phyloP scores from a whole-genome alignment of 2,888 invertebrate genomes.

The Cephonodes hylas region DNA sequence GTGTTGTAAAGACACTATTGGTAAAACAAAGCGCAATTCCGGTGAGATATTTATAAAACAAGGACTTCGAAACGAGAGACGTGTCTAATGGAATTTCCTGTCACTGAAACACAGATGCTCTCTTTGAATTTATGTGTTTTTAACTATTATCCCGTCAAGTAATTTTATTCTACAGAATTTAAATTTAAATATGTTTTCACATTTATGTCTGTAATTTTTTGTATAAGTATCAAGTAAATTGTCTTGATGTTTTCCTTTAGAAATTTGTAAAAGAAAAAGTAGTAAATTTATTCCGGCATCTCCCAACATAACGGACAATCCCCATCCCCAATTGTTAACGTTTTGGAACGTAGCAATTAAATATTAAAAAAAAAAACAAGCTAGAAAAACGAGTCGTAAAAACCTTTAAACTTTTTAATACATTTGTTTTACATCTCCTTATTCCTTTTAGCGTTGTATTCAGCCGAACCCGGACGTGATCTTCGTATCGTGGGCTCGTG shows the following conservation, averaged over 20 bases:
- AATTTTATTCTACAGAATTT: too few species aligned
- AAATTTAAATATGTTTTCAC: too few species aligned
- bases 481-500: neutral
- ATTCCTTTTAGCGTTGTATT: neutral
- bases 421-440: neutral
- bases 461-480: neutral
- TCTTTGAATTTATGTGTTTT: neutral
- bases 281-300: too few species aligned
- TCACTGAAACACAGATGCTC: neutral
- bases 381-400: neutral
- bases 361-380: neutral
- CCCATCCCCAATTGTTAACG: too few species aligned
- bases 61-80: neutral
- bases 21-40: neutral
- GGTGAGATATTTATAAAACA: neutral
- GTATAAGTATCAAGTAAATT: too few species aligned
- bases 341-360: too few species aligned
- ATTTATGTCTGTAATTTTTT: too few species aligned
- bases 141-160: too few species aligned
- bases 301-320: too few species aligned
- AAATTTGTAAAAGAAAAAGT: too few species aligned
- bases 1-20: neutral
- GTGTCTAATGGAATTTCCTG: neutral
- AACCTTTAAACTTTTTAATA: neutral
- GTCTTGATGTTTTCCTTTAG: too few species aligned